These are phyloP conservation scores for Thalpophila matura DNA, from an alignment of 2,888 invertebrate species.

Conservation along the genomic window DNA sequence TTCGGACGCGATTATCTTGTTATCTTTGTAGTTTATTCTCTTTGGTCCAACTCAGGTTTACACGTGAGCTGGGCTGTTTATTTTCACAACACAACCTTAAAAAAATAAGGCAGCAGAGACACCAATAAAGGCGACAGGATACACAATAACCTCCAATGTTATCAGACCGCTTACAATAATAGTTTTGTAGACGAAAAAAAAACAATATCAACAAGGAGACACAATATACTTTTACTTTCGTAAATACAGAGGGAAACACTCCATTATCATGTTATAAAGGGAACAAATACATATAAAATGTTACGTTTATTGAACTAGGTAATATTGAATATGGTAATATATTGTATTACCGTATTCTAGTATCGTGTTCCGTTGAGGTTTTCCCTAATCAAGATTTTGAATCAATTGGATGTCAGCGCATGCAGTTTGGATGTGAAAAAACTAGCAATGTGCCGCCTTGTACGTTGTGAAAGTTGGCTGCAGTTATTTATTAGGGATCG, in stretches of 20 bases:
- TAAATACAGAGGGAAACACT: conserved; percentile 40
- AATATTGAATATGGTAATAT: conserved; percentile 41
- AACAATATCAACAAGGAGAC: conserved; percentile 42
- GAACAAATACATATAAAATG: conserved; percentile 42
- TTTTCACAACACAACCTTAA: conserved; percentile 46
- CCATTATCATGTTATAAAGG: conserved; percentile 45
- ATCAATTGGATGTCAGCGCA: conserved; percentile 62
- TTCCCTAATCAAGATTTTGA: conserved; percentile 45
- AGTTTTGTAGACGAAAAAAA: conserved; percentile 48
- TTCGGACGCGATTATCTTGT: conserved; percentile 83
- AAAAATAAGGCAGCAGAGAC: conserved; percentile 40
- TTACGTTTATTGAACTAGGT: conserved; percentile 32
- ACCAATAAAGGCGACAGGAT: conserved; percentile 35
- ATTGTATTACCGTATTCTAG: conserved; percentile 23
- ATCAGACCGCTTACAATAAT: conserved; percentile 55
- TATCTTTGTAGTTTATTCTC: conserved; percentile 78
- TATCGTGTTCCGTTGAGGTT: conserved; percentile 27
- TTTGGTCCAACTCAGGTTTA: conserved; percentile 53
- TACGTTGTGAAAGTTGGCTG: conserved; percentile 70
- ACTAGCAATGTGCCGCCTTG: conserved; percentile 65
- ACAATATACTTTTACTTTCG: conserved; percentile 42
- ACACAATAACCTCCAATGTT: conserved; percentile 50
- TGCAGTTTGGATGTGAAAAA: conserved; percentile 64
- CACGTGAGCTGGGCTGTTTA: conserved; percentile 47
- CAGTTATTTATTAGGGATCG: conserved; percentile 85